These are phyloP conservation scores for Bubo scandiacus DNA, from an alignment of 2,113 vertebrate genomes.

Conservation along the genomic window DNA sequence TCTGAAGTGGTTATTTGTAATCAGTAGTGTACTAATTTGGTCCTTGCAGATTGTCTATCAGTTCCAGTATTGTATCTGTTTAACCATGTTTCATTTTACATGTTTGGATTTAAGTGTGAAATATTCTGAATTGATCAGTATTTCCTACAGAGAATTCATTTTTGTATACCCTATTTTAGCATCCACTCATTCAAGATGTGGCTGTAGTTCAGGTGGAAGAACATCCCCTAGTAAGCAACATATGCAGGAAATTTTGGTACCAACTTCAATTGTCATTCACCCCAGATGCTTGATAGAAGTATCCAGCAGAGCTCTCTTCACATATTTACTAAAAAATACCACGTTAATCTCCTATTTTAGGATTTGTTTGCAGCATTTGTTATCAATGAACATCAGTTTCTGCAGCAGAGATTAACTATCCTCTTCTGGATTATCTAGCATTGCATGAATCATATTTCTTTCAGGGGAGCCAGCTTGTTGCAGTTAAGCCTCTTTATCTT, in stretches of 20 bases:
- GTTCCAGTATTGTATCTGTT: background rate
- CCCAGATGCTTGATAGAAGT: background rate
- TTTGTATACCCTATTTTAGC: background rate
- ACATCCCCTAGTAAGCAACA: background rate
- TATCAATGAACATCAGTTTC: conserved; percentile 2
- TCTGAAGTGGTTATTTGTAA: background rate
- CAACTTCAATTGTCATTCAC: background rate
- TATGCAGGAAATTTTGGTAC: background rate
- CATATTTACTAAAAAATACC: background rate
- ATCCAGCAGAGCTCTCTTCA: background rate
- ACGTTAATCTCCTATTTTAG: conserved; percentile 45
- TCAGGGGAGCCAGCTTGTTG: background rate
- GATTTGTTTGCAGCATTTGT: conserved; percentile 12
- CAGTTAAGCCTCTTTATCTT: conserved; percentile 40
- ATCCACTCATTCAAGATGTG: background rate
- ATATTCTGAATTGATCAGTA: background rate
- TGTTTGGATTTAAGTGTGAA: background rate
- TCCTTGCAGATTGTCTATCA: background rate
- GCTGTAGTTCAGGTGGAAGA: background rate
- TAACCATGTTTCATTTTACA: background rate
- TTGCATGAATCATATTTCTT: conserved; percentile 4
- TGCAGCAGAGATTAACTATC: conserved; percentile 24
- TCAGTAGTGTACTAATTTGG: background rate
- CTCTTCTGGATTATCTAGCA: background rate
- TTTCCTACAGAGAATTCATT: background rate